Percentiles rank a stretch among this genome's conserved stretches.
phyloP scores from a whole-genome alignment of 1,140 invertebrate species.

The Brachionus asplanchnoidis region DNA sequence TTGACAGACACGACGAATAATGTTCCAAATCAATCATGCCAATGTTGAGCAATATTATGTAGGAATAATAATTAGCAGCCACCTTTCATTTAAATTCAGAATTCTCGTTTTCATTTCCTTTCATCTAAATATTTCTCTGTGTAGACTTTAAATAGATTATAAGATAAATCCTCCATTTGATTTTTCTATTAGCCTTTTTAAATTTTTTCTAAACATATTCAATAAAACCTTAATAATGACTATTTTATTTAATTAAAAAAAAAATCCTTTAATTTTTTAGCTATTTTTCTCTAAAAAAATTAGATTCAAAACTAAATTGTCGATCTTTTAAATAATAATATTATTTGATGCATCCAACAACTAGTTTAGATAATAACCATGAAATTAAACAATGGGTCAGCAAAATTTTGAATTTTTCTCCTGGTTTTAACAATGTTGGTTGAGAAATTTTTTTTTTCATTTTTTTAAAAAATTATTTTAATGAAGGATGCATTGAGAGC shows the following conservation, averaged over 20 bases:
- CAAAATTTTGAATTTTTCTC: neutral
- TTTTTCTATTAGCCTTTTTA: neutral
- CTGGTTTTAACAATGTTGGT: neutral
- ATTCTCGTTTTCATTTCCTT: neutral
- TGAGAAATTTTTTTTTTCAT: neutral
- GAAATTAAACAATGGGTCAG: conserved; percentile 1
- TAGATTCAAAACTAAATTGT: no score
- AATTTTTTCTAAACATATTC: neutral
- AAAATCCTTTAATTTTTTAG: no score
- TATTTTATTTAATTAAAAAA: neutral
- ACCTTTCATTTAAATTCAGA: neutral
- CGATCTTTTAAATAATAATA: no score
- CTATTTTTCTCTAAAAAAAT: neutral
- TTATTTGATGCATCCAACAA: neutral
- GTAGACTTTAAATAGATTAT: neutral
- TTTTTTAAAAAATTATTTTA: neutral
- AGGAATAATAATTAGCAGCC: no score
- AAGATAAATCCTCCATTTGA: neutral
- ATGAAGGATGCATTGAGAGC: neutral
- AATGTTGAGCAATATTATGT: neutral
- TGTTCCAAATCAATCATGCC: conserved; percentile 11
- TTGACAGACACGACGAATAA: conserved; percentile 9
- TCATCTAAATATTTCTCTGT: neutral
- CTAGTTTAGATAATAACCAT: neutral
- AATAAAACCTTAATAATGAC: neutral